Evolutionary conservation across 2,797 vertebrate genomes (phyloP).

Genomic region (Pipistrellus pygmaeus): DNA sequence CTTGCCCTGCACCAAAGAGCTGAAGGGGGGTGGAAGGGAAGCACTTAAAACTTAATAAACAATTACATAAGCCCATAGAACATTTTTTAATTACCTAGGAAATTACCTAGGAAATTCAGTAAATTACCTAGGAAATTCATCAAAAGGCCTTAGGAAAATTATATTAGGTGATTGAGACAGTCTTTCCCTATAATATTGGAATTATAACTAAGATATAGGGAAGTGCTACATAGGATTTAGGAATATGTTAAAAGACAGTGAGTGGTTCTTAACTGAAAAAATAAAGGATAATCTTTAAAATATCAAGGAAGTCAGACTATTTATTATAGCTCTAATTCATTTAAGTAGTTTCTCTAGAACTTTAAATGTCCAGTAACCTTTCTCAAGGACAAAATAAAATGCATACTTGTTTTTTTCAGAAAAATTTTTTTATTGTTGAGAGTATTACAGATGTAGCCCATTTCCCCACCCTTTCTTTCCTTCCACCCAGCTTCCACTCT

Average conservation of each 20-base stretch:
- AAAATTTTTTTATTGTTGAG: background rate
- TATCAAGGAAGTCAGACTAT: background rate
- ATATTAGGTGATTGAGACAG: background rate
- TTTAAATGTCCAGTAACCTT: background rate
- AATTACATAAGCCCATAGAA: background rate
- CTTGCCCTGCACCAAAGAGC: background rate
- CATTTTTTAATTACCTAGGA: background rate
- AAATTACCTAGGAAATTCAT: background rate
- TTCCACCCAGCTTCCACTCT: background rate
- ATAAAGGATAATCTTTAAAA: background rate
- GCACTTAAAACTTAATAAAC: background rate
- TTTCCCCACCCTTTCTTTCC: background rate
- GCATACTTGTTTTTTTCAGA: background rate
- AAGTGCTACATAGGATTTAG: background rate
- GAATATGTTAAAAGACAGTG: background rate
- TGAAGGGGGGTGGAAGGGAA: background rate
- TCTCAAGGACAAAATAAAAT: constrained; percentile 12
- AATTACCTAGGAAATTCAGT: constrained; percentile 4
- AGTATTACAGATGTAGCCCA: background rate
- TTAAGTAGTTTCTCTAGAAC: constrained; percentile 49
- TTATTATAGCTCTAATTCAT: background rate
- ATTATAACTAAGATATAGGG: constrained; percentile 8
- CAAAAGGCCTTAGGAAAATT: constrained; percentile 8
- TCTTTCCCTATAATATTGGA: background rate
- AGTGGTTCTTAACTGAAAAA: constrained; percentile 13